phyloP scores from a whole-genome alignment of 2,113 vertebrate genomes.

The Hemibagrus wyckioides region DNA sequence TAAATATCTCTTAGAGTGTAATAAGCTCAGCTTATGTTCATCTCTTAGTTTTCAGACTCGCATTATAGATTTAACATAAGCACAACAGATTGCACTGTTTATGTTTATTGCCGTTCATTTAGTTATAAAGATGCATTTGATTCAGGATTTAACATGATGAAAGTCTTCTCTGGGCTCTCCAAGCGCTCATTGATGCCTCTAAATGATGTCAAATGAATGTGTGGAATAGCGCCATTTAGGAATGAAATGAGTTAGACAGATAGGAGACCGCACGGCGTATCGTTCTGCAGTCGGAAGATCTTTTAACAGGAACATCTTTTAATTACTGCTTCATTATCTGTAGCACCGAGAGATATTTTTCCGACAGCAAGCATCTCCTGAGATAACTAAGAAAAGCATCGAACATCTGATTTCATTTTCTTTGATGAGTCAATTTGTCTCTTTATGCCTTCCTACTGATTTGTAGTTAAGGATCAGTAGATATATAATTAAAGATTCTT shows the following conservation, averaged over 20 bases:
- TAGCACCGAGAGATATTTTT: not conserved
- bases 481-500: not conserved
- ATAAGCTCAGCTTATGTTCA: not conserved
- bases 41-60: not conserved
- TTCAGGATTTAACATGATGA: conserved; percentile 7
- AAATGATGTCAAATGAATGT: not conserved
- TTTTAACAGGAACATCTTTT: conserved; percentile 9
- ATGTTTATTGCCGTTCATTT: not conserved
- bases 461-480: not conserved
- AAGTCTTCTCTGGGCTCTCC: not conserved
- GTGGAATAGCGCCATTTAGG: not conserved
- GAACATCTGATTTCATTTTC: not conserved
- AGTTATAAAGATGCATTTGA: not conserved
- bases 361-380: not conserved
- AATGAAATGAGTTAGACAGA: not conserved
- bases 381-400: not conserved
- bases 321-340: conserved; percentile 17
- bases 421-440: not conserved
- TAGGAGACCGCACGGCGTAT: not conserved
- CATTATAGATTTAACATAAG: not conserved
- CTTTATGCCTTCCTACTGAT: not conserved
- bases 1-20: not conserved
- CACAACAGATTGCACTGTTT: not conserved
- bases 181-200: not conserved
- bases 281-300: not conserved